Evolutionary conservation across 2,888 invertebrate genomes (phyloP), one percentile per base, ranked within the genome.

Genomic region (Protonemura montana): DNA sequence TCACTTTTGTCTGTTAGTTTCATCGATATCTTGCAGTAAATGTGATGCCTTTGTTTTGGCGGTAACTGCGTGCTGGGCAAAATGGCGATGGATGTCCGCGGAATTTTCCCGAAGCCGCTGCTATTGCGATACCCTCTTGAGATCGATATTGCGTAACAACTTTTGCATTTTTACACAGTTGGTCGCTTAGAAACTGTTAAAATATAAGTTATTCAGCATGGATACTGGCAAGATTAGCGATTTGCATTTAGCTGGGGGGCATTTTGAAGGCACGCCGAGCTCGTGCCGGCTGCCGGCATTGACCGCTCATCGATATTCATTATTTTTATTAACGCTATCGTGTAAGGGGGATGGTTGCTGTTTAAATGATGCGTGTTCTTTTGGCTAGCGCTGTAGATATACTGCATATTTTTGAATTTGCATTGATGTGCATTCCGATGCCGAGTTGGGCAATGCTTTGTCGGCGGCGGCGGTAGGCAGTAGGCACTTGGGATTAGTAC

Each of bases 31-130:
- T 28, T 21, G 59, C 59, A 59, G 35, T 41, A 86, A 86, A 86
- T 16, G 16, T 26, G 42, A 59, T 59, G 85, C 41, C 87, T 87
- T 87, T 87, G 87, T 87, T 87, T 87, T 87, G 87, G 87, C 87
- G 87, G 87, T 87, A 82, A 86, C 84, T 28, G 85, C 76, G 76
- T 82, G 86, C 85, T 77, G 42, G 82, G 82, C 85, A 87, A 87
- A 85, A 87, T 87, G 87, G 87, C 87, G 87, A 41, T 59, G 25
- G 59, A 59, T 59, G 16, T 59, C 35, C 59, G 59, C 59, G 7
- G 85, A 85, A 76, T 28, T 59, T 29, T 82, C 35, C 13, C 28
- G 82, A 82, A 82, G 35, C n/a, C n/a, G 82, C 29, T 21, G 59
- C 59, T 59, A 59, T 59, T 59, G 59, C 59, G 59, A 13, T 2